Evolutionary conservation across 2,888 invertebrate genomes (phyloP), one percentile per base, ranked within the genome.

Genomic region (Aphrophora alni): DNA sequence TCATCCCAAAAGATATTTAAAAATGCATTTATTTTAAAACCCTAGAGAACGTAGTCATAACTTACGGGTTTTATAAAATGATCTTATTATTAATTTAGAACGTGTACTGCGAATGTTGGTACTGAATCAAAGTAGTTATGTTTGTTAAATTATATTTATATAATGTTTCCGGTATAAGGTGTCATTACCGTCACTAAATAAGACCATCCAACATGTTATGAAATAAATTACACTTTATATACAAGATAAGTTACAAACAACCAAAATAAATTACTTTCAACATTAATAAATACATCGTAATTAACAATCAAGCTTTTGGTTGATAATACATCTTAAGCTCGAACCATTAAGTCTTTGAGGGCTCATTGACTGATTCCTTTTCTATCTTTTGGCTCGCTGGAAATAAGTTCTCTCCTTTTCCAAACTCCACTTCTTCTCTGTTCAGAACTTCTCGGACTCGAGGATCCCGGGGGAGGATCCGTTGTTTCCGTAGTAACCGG

Each of bases 351-450:
- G 59, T 59, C 59, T 59, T 59, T 21, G 21, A 21, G 59, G 21
- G 21, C 59, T 59, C 21, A 59, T 8, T 59, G 59, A 21, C 59
- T 59, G 59, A 80, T 71, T 2, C 78, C 78, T 75, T 72, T 78
- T 70, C 81, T 81, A 27, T 88, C 87, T 84, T 89, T 89, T 0
- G 89, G 92, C 82, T 94, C 94, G 88, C 95, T 95, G 70, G 95
- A 94, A 86, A 96, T 95, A 80, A 95, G 89, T 88, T 95, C 95
- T 82, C 94, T 92, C 83, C 95, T 89, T 88, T 95, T 95, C 91
- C 95, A 95, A 25, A 94, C 92, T 80, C 33, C 84, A 83, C 33
- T 85, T 72, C 51, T 70, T 38, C 70, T 10, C 51, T 38, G 73
- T 24, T 85, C 81, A 59, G 83, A 83, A 71, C 21, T 24, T 24